A percentile compares a stretch with the other conserved stretches of the same genome.
These are phyloP conservation scores for Cecropterus lyciades DNA, from an alignment of 1,140 invertebrate species.

Conservation along the genomic window DNA sequence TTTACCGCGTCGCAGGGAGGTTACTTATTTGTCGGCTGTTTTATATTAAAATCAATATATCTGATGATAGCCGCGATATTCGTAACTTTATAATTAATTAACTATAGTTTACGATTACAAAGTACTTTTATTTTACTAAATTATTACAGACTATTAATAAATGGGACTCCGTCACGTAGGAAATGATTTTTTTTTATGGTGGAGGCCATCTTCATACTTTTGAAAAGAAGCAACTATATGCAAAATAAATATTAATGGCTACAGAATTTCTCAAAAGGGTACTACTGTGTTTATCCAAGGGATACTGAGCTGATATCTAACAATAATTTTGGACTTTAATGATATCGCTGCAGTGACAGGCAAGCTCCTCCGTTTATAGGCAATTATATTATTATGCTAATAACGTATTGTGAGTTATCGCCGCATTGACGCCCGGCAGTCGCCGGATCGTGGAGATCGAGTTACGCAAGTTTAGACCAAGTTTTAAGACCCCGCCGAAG, in stretches of 20 bases:
- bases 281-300: conserved; percentile 31
- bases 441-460: conserved; percentile 72
- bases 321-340: conserved; percentile 17
- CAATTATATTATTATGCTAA: conserved; percentile 68
- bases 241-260: neutral
- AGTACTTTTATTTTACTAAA: too few relatives aligned
- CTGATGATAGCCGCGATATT: conserved; percentile 61
- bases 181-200: too few relatives aligned
- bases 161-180: too few relatives aligned
- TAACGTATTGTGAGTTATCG: conserved; percentile 75
- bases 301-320: conserved; percentile 33
- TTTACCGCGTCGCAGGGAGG: conserved; percentile 63
- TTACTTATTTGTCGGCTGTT: conserved; percentile 64
- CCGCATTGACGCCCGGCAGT: conserved; percentile 60
- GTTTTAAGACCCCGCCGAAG: conserved; percentile 82
- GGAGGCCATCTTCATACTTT: conserved; percentile 36
- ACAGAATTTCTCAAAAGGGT: neutral
- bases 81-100: conserved; percentile 69
- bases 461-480: conserved; percentile 79
- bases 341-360: conserved; percentile 23
- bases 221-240: neutral
- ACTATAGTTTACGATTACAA: conserved; percentile 16
- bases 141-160: neutral
- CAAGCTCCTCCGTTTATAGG: conserved; percentile 30
- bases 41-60: conserved; percentile 80